Conservation (phyloP, 2,797 vertebrate species). For the Gambusia yucatana region DNA sequence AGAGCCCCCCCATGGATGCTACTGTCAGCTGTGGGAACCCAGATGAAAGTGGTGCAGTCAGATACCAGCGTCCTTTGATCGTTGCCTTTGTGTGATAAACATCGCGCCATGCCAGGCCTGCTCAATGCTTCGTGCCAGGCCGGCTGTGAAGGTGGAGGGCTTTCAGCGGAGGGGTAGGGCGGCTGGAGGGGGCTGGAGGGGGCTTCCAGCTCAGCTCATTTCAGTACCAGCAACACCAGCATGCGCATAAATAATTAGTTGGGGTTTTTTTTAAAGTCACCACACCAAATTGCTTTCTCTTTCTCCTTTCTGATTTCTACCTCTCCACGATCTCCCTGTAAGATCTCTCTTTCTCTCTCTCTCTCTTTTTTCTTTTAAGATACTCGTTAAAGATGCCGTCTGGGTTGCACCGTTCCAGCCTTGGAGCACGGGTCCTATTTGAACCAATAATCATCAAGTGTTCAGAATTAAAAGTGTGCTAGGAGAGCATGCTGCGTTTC, state of each 20-base stretch:
- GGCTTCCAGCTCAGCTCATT: constrained; percentile 63
- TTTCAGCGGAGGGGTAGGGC: constrained; percentile 56
- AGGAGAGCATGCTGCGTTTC: constrained; percentile 22
- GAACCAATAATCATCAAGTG: constrained; percentile 79
- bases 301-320: constrained; percentile 34
- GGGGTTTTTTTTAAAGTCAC: constrained; percentile 6
- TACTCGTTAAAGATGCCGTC: constrained; percentile 67
- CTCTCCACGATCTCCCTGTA: constrained; percentile 38
- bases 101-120: constrained; percentile 76
- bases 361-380: constrained; percentile 1
- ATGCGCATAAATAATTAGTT: neutral
- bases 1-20: constrained; percentile 76
- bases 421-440: constrained; percentile 64
- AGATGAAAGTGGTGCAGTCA: constrained; percentile 84
- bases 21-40: constrained; percentile 83
- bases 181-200: too few relatives aligned
- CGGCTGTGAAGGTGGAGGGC: constrained; percentile 80
- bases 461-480: constrained; percentile 69
- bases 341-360: constrained; percentile 3
- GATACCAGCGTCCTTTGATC: constrained; percentile 83
- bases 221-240: constrained; percentile 68
- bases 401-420: constrained; percentile 53
- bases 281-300: constrained; percentile 47
- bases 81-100: constrained; percentile 83
- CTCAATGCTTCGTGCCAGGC: constrained; percentile 66